Conservation (phyloP, 2,113 vertebrate genomes). For the Tachycineta bicolor region DNA sequence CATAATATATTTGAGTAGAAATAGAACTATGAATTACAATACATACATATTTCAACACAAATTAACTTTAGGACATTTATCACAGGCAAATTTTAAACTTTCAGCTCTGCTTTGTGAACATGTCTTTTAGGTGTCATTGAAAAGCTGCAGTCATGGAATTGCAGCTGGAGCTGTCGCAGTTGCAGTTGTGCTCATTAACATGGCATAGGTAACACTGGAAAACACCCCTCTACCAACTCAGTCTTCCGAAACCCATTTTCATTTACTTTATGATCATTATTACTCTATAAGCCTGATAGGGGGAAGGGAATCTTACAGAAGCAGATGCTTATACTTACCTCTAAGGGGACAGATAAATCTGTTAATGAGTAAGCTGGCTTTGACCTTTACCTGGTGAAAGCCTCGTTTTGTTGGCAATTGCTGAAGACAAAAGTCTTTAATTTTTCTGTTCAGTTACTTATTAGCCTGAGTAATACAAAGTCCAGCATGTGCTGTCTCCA, state of each 20-base stretch:
- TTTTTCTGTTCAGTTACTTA: conserved; percentile 10
- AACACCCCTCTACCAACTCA: not conserved
- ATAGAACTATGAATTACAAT: no score
- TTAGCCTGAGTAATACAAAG: not conserved
- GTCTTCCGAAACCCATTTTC: not conserved
- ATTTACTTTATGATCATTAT: not conserved
- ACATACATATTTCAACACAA: no score
- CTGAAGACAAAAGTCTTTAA: not conserved
- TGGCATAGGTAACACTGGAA: not conserved
- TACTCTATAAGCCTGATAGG: not conserved
- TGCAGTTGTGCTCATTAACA: not conserved
- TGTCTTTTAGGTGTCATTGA: not conserved
- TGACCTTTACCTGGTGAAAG: not conserved
- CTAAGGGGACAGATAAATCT: not conserved
- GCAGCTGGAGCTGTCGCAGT: not conserved
- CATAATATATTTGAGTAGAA: no score
- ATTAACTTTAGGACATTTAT: no score
- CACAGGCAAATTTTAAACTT: not conserved
- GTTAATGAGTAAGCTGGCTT: not conserved
- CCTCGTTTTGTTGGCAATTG: not conserved
- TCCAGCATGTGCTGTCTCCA: not conserved
- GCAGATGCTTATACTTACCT: not conserved
- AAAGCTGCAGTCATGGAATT: not conserved
- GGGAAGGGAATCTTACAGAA: not conserved
- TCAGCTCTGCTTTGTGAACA: not conserved